These are phyloP conservation scores for Brachionus manjavacas DNA, from an alignment of 1,140 invertebrate genomes.

Conservation along the genomic window DNA sequence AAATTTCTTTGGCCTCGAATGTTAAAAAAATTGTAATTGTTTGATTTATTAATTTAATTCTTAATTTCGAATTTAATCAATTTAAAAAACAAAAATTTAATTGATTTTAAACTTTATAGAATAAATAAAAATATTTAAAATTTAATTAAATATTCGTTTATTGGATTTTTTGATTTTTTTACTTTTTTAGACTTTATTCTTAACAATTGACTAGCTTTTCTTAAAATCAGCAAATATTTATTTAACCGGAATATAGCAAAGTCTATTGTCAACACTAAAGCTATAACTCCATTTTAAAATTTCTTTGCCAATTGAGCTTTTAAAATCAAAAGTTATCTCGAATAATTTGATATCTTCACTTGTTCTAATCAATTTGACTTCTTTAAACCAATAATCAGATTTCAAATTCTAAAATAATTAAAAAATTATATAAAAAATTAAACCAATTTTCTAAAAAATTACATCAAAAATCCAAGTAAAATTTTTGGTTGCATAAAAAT, in stretches of 20 bases:
- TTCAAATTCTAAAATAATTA: neutral
- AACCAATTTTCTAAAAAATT: neutral
- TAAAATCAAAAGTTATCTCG: neutral
- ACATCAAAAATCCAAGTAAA: neutral
- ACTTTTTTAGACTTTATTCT: too few relatives aligned
- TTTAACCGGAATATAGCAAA: neutral
- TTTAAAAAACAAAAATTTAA: too few relatives aligned
- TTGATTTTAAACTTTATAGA: too few relatives aligned
- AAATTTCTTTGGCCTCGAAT: too few relatives aligned
- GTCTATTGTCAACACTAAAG: neutral
- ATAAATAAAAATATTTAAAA: too few relatives aligned
- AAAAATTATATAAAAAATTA: too few relatives aligned
- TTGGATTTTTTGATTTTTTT: too few relatives aligned
- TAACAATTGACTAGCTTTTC: too few relatives aligned
- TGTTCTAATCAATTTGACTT: neutral
- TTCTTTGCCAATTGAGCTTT: neutral
- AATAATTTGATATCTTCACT: neutral
- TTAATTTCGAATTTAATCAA: too few relatives aligned
- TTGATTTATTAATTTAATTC: too few relatives aligned
- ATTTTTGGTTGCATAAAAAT: neutral
- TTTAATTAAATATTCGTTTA: too few relatives aligned
- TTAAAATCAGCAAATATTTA: neutral
- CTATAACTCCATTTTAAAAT: neutral
- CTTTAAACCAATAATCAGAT: neutral
- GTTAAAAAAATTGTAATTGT: too few relatives aligned